These are phyloP conservation scores for Beaufortia kweichowensis DNA, from an alignment of 2,113 vertebrate species.

Conservation along the genomic window DNA sequence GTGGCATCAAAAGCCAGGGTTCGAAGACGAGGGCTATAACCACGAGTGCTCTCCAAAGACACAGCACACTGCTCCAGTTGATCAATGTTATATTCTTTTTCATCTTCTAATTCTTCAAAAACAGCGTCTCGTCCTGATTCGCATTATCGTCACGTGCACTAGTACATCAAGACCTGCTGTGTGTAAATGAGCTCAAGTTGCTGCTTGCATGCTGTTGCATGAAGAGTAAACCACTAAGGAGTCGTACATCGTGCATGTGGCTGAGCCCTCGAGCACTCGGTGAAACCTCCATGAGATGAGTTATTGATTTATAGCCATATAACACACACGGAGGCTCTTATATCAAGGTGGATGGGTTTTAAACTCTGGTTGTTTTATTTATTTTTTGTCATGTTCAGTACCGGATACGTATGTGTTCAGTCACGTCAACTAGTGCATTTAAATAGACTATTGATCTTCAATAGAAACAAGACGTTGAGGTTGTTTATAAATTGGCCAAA, in stretches of 20 bases:
- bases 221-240: neutral
- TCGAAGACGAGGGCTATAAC: neutral
- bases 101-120: constrained; percentile 4
- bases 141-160: neutral
- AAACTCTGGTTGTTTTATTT: neutral
- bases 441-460: neutral
- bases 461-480: neutral
- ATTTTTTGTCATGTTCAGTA: too few species aligned
- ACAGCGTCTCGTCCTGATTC: neutral
- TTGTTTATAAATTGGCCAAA: too few species aligned
- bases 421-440: too few species aligned
- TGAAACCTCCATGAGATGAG: constrained; percentile 12
- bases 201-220: constrained; percentile 17
- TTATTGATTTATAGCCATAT: constrained; percentile 46
- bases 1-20: neutral
- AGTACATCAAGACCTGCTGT: neutral
- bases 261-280: constrained; percentile 5
- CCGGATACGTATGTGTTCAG: too few species aligned
- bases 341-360: neutral
- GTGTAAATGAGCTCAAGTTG: neutral
- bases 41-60: constrained; percentile 11
- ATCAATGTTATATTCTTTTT: neutral
- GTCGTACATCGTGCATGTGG: neutral
- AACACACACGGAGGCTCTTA: constrained; percentile 24
- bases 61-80: neutral